Evolutionary conservation across 2,888 invertebrate species (phyloP).

Genomic region (Axea sp.): DNA sequence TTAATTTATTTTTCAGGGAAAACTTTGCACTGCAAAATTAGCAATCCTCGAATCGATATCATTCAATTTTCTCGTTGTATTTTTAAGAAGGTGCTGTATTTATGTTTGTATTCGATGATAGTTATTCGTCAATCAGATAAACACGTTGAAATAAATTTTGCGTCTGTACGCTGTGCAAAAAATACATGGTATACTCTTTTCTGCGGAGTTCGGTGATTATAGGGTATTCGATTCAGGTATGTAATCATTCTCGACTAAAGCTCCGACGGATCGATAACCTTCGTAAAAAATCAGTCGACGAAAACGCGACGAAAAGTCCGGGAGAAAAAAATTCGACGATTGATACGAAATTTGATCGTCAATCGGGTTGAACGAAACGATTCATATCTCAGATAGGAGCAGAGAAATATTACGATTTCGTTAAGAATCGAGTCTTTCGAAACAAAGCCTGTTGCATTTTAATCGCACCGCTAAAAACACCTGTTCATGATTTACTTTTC

Average conservation of each 20-base stretch:
- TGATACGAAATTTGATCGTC: no score
- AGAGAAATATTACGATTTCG: no score
- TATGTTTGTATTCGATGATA: conserved; percentile 10
- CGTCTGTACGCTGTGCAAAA: conserved; percentile 7
- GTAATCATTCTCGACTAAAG: conserved; percentile 49
- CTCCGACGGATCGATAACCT: conserved; percentile 33
- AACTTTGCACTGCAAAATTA: no score
- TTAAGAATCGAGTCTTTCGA: no score
- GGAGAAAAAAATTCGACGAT: background rate
- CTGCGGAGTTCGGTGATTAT: conserved; percentile 38
- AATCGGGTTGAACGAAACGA: no score
- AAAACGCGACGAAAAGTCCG: background rate
- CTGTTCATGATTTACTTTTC: no score
- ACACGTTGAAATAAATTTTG: conserved; percentile 27
- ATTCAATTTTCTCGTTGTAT: background rate
- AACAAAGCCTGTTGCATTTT: no score
- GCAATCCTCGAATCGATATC: no score
- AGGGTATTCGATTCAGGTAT: conserved; percentile 29
- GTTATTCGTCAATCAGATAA: conserved; percentile 27
- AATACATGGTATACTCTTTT: conserved; percentile 11
- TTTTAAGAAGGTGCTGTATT: background rate
- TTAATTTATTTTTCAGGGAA: no score
- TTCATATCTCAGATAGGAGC: no score
- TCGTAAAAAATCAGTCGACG: conserved; percentile 36
- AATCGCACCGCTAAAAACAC: no score